Base-by-base conservation (phyloP, 2,888 invertebrate genomes). In the Podotricha telesiphe region DNA sequence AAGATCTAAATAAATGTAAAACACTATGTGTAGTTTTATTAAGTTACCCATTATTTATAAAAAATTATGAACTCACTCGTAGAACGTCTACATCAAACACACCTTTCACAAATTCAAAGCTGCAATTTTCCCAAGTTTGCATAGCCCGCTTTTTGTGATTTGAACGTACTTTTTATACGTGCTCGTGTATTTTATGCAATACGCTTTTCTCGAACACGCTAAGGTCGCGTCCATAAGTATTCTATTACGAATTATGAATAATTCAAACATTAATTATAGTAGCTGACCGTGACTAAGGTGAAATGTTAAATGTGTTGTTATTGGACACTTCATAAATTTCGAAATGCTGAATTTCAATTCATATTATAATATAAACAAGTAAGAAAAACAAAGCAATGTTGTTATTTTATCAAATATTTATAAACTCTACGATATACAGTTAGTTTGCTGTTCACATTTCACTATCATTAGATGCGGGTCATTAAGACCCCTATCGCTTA, bases 141-240 rank as follows among this genome's bases (percentile, higher is more conserved):
- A 50, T 61, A 62, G 61, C 55, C 61, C 55, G 47, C 22, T 55
- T 68, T 51, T 55, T 71, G 55, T 17, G 62, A 61, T 45, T 68
- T 47, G 50, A 48, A 61, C 56, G 42, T 64, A 68, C 67, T 61
- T 73, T 71, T 76, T 45, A 72, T 76, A 78, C 79, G 77, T 76
- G 72, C 76, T 78, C 78, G 74, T 75, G 77, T 78, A 78, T 79
- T 71, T 71, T 69, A 51, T 80, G 79, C 81, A 79, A 83, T 69
- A 67, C 65, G 64, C 70, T 71, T 69, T 70, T 76, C 78, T 78
- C 76, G 73, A 68, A 67, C 87, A 87, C 85, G 86, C 86, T 82
- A 88, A 87, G 86, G 87, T 85, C 84, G 77, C 69, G 72, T 73
- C 66, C 73, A 75, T 69, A 68, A 64, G 28, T n/a, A 63, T 66